Evolutionary conservation across 1,140 invertebrate genomes (phyloP).

Genomic region (Drusus annulatus): DNA sequence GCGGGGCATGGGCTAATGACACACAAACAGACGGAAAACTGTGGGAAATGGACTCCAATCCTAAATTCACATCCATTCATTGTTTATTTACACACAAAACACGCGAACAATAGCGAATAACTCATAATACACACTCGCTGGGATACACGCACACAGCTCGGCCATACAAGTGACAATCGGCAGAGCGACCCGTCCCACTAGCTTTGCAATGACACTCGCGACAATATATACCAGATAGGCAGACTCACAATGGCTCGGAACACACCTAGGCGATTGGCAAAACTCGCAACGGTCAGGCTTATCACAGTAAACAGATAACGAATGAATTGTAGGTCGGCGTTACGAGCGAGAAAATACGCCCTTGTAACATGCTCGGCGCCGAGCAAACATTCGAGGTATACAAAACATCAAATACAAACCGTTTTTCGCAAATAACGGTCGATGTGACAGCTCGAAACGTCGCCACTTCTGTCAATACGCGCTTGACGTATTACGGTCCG

Average conservation of each 20-base stretch:
- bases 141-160: slow-evolving; percentile 34
- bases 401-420: slow-evolving; percentile 48
- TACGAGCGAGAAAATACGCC: slow-evolving; percentile 43
- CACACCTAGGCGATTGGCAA: slow-evolving; percentile 31
- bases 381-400: slow-evolving; percentile 33
- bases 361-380: slow-evolving; percentile 42
- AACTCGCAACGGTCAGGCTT: slow-evolving; percentile 12
- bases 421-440: slow-evolving; percentile 43
- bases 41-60: slow-evolving; percentile 33
- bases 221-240: slow-evolving; percentile 7
- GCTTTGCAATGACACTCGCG: slow-evolving; percentile 36
- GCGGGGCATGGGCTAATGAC: not conserved
- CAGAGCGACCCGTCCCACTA: slow-evolving; percentile 3
- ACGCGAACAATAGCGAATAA: slow-evolving; percentile 48
- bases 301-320: slow-evolving; percentile 46
- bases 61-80: slow-evolving; percentile 46
- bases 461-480: slow-evolving; percentile 49
- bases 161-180: slow-evolving; percentile 38
- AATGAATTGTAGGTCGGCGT: slow-evolving; percentile 13
- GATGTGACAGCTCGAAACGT: slow-evolving; percentile 44
- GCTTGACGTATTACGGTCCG: slow-evolving; percentile 46
- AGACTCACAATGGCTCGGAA: slow-evolving; percentile 24
- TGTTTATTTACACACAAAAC: slow-evolving; percentile 51
- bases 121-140: slow-evolving; percentile 41
- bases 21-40: not conserved